phyloP scores from a whole-genome alignment of 53 echinoderm and acorn worm genomes.

The Holothuria scabra region DNA sequence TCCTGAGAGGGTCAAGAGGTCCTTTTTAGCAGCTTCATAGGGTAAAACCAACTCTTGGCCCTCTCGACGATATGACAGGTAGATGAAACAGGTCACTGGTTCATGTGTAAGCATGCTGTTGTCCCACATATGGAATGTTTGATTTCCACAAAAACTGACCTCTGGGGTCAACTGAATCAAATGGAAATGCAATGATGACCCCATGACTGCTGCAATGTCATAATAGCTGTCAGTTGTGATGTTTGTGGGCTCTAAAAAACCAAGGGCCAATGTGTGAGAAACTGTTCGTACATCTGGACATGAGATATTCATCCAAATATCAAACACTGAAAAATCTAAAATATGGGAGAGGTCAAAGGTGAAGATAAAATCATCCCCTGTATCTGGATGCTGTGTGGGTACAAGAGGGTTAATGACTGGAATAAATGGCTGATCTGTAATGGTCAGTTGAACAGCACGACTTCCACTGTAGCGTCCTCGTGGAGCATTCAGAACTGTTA shows the following conservation, averaged over 20 bases:
- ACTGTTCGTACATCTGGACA: conserved; percentile 72
- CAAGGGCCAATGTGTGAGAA: conserved; percentile 54
- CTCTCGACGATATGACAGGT: conserved; percentile 71
- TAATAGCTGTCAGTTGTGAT: conserved; percentile 61
- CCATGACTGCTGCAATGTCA: conserved; percentile 47
- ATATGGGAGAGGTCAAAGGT: conserved; percentile 65
- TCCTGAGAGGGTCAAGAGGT: conserved; percentile 54
- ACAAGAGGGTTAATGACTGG: conserved; percentile 61
- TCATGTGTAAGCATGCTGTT: conserved; percentile 76
- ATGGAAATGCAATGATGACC: conserved; percentile 66
- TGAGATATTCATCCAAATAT: conserved; percentile 80
- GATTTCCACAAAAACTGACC: conserved; percentile 63
- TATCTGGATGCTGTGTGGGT: conserved; percentile 57
- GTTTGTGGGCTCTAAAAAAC: conserved; percentile 61
- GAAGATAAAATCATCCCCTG: conserved; percentile 62
- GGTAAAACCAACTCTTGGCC: conserved; percentile 62
- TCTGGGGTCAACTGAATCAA: conserved; percentile 48
- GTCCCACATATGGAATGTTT: conserved; percentile 77
- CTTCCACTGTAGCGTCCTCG: conserved; percentile 22
- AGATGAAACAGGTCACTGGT: conserved; percentile 56
- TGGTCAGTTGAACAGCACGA: conserved; percentile 33
- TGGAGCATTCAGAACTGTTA: conserved; percentile 40
- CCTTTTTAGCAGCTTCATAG: conserved; percentile 63
- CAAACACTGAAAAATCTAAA: conserved; percentile 58
- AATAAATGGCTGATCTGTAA: conserved; percentile 72